Evolutionary conservation across 2,797 vertebrate species (phyloP).

Genomic region (Oreochromis mossambicus): DNA sequence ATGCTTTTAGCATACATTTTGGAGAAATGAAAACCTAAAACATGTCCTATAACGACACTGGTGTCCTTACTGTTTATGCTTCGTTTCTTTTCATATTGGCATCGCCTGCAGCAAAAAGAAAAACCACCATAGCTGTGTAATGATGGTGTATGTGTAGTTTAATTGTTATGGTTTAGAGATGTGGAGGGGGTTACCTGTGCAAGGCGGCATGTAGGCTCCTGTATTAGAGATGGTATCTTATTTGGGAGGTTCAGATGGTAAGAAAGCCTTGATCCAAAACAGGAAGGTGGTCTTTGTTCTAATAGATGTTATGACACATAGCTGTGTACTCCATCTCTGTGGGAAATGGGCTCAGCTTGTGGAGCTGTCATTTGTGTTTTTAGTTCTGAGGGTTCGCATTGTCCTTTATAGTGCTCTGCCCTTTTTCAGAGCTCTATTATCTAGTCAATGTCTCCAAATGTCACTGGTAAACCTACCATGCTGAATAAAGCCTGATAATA

Average conservation of each 20-base stretch:
- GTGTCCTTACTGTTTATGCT: slow-evolving; percentile 26
- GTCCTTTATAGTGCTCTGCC: slow-evolving; percentile 15
- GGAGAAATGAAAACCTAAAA: background rate
- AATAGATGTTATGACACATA: slow-evolving; percentile 58
- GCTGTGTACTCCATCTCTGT: slow-evolving; percentile 15
- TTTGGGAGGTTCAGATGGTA: slow-evolving; percentile 8
- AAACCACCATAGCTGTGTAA: slow-evolving; percentile 22
- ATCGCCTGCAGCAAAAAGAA: background rate
- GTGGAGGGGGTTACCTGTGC: slow-evolving; percentile 16
- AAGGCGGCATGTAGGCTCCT: slow-evolving; percentile 24
- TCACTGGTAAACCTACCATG: slow-evolving; percentile 27
- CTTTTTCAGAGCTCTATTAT: slow-evolving; percentile 13
- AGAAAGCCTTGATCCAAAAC: slow-evolving; percentile 36
- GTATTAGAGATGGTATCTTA: slow-evolving; percentile 25
- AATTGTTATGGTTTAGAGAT: slow-evolving; percentile 42
- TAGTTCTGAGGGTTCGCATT: slow-evolving; percentile 13
- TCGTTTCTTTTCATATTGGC: slow-evolving; percentile 3
- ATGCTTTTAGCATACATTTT: slow-evolving; percentile 13
- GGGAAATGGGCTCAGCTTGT: slow-evolving; percentile 34
- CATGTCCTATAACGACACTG: background rate
- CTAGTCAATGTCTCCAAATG: slow-evolving; percentile 17
- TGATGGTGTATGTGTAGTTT: slow-evolving; percentile 14
- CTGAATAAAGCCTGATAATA: slow-evolving; percentile 36
- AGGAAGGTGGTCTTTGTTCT: slow-evolving; percentile 56
- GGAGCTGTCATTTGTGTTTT: slow-evolving; percentile 29